Evolutionary conservation across 1,140 invertebrate species (phyloP), one percentile per base, ranked within the genome.

Genomic region (Magallana angulata): DNA sequence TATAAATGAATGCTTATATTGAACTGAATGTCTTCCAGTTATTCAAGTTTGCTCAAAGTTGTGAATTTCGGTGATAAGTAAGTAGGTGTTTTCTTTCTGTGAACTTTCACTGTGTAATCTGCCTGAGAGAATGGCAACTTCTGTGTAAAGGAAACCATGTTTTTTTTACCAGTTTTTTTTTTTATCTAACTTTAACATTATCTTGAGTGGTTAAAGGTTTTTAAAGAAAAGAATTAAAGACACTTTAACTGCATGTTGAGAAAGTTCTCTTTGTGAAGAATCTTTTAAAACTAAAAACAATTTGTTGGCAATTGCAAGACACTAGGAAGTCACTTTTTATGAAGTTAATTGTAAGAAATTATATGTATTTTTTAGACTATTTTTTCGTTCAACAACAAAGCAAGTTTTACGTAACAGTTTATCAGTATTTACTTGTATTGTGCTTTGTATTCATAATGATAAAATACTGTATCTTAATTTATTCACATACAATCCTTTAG

Each of bases 31-130:
- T 76, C 68, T 76, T 76, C 68, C 68, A 76, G 68, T 76, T 76
- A 36, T 36, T 76, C 68, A 76, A 76, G 68, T 76, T 76, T 76
- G 68, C 68, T 76, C 68, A 76, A 76, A 76, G 24, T 76, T 76
- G 68, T 76, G 24, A 76, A 30, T 30, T 36, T 30, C 14, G 68
- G 68, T 76, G 68, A 76, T 76, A 76, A 76, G 68, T 76, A 76
- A 76, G 68, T 76, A 76, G 68, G 24, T 18, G 7, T 64, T 48
- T 64, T 64, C 60, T 16, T 64, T 64, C 60, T 64, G 60, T 3
- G 18, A 64, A 64, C 68, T 12, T 18, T 36, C 68, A 30, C 68
- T 76, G 24, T 76, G 36, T 36, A 3, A 18, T 30, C 68, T 62
- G 60, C 60, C n/a, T 62, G 24, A 76, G 7, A 76, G 68, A 76